phyloP scores from a whole-genome alignment of 2,797 vertebrate species.

The Danio tinwini region DNA sequence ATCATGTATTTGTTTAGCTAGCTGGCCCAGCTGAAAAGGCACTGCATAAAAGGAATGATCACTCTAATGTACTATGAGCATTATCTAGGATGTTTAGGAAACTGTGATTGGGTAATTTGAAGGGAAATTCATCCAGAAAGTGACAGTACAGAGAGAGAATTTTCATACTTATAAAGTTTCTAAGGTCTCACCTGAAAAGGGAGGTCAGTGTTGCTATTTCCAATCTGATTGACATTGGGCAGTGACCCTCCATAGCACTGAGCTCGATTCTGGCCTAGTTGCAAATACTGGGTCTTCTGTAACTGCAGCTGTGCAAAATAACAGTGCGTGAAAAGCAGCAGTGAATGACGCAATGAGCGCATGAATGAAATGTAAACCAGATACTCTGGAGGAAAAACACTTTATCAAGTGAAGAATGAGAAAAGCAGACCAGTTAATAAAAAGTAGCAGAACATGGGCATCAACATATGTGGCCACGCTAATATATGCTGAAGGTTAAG shows the following conservation, averaged over 20 bases:
- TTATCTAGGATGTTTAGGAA: neutral
- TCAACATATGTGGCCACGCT: neutral
- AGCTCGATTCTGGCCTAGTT: conserved; percentile 97
- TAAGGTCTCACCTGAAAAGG: conserved; percentile 96
- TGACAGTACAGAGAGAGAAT: conserved; percentile 41
- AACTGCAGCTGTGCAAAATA: conserved; percentile 95
- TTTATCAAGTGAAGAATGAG: conserved; percentile 34
- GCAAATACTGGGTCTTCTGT: conserved; percentile 98
- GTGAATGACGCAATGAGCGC: conserved; percentile 63
- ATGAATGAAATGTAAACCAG: conserved; percentile 63
- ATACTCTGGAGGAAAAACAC: conserved; percentile 38
- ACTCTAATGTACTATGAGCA: neutral
- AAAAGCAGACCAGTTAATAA: conserved; percentile 48
- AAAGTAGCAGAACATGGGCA: conserved; percentile 23
- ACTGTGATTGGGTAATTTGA: neutral
- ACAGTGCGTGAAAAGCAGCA: conserved; percentile 85
- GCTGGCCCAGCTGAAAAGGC: too few species aligned
- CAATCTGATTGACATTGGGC: conserved; percentile 99
- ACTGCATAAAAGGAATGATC: neutral
- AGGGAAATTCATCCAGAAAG: conserved; percentile 30
- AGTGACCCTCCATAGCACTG: conserved; percentile 98
- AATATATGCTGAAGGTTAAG: neutral
- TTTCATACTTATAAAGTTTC: conserved; percentile 72
- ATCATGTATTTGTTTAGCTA: too few species aligned
- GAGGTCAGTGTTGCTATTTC: conserved; percentile 95